Percentiles rank a stretch among this genome's conserved stretches.
phyloP scores from a whole-genome alignment of 2,113 vertebrate genomes.

The Chionomys nivalis region DNA sequence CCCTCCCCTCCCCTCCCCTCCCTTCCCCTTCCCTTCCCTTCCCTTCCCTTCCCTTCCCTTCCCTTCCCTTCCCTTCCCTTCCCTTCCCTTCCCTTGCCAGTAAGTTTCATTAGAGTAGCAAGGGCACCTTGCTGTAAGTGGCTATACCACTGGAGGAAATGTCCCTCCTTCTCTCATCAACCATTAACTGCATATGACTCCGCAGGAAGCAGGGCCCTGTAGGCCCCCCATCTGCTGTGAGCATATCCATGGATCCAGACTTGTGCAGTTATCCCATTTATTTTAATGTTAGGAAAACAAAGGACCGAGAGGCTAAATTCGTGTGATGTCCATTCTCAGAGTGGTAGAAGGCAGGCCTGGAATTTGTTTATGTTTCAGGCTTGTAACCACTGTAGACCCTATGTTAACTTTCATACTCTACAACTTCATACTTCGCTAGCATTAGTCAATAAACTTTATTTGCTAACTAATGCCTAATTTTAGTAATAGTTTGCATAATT shows the following conservation, averaged over 20 bases:
- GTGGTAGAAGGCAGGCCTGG: not conserved
- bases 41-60: no score
- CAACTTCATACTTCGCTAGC: not conserved
- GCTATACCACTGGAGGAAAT: not conserved
- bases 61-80: no score
- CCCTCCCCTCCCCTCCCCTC: no score
- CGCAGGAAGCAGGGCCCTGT: no score
- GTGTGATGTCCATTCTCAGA: not conserved
- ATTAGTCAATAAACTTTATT: not conserved
- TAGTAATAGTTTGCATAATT: conserved; percentile 13
- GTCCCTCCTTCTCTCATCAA: no score
- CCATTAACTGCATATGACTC: not conserved
- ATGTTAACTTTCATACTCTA: not conserved
- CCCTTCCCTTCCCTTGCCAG: not conserved
- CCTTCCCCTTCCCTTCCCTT: not conserved
- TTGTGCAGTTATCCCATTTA: not conserved
- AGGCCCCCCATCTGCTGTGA: not conserved
- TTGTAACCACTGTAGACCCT: not conserved
- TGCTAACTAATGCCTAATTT: not conserved
- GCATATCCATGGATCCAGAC: not conserved
- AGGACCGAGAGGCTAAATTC: not conserved
- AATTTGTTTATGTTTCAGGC: not conserved
- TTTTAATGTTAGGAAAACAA: conserved; percentile 42
- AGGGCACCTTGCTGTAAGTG: not conserved
- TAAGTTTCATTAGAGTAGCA: not conserved